Evolutionary conservation across 2,888 invertebrate genomes (phyloP).

Genomic region (Cerastis leucographa): DNA sequence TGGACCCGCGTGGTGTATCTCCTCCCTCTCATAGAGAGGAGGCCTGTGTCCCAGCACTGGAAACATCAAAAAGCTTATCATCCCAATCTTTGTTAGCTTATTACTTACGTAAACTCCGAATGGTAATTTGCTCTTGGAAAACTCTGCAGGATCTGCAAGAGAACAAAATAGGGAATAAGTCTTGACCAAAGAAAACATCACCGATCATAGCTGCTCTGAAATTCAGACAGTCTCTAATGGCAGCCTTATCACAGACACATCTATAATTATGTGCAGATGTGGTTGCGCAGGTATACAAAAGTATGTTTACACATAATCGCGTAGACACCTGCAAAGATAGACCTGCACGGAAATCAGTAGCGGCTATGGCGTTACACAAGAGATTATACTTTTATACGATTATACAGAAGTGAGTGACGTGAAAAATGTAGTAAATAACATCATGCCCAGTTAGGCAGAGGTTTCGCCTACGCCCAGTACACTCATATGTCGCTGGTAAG

Average conservation of each 20-base stretch:
- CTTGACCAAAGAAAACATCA: background rate
- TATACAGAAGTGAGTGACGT: background rate
- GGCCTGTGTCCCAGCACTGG: background rate
- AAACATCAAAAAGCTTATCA: background rate
- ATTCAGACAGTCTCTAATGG: background rate
- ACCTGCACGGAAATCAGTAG: background rate
- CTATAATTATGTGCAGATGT: background rate
- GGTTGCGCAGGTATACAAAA: background rate
- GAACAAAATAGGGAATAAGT: constrained; percentile 3
- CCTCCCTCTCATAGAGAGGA: background rate
- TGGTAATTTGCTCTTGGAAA: constrained; percentile 69
- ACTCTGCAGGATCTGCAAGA: constrained; percentile 77
- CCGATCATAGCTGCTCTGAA: background rate
- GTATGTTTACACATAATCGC: background rate
- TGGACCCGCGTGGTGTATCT: background rate
- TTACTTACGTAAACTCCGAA: constrained; percentile 81
- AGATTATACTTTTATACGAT: too few relatives aligned
- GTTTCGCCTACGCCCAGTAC: background rate
- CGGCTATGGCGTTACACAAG: background rate
- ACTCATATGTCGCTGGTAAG: background rate
- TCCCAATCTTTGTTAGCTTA: background rate
- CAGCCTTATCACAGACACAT: too few relatives aligned
- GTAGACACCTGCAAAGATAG: background rate
- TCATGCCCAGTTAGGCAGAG: background rate
- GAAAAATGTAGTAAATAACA: background rate